phyloP scores from a whole-genome alignment of 2,888 invertebrate species.

The Spodoptera picta region DNA sequence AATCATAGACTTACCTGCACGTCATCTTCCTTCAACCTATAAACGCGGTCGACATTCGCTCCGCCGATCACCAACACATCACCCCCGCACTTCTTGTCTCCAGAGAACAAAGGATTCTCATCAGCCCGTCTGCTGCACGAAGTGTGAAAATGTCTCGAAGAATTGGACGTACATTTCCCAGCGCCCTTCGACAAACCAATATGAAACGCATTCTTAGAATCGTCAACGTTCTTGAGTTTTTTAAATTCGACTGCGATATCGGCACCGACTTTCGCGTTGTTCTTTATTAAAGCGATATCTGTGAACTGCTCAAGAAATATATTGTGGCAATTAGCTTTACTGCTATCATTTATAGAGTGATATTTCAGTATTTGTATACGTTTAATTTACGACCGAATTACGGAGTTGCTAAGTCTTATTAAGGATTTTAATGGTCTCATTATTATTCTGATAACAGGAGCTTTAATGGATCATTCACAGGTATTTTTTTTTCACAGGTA shows the following conservation, averaged over 20 bases:
- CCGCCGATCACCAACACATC: conserved; percentile 93
- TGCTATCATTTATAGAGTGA: conserved; percentile 70
- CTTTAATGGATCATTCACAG: conserved; percentile 6
- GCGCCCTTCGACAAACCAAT: conserved; percentile 63
- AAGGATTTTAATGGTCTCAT: conserved; percentile 68
- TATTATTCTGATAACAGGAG: conserved; percentile 54
- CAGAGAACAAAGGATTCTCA: conserved; percentile 57
- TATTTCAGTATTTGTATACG: conserved; percentile 61
- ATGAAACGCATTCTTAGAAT: conserved; percentile 68
- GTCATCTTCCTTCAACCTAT: conserved; percentile 89
- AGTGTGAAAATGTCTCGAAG: conserved; percentile 73
- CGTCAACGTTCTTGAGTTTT: conserved; percentile 74
- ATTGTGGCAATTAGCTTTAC: conserved; percentile 76
- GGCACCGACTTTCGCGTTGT: conserved; percentile 96
- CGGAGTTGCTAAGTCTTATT: conserved; percentile 66
- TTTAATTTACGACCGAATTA: conserved; percentile 74
- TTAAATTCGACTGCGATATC: conserved; percentile 92
- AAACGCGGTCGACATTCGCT: conserved; percentile 92
- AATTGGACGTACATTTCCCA: conserved; percentile 54
- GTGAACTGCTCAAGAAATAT: conserved; percentile 77
- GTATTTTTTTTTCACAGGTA: too few species aligned
- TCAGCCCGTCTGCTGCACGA: conserved; percentile 57
- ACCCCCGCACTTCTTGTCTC: conserved; percentile 49
- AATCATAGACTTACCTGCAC: conserved; percentile 89
- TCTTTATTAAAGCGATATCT: conserved; percentile 97